A percentile compares a stretch with the other conserved stretches of the same genome.
phyloP scores from a whole-genome alignment of 2,113 vertebrate genomes.

The Isichthys henryi region DNA sequence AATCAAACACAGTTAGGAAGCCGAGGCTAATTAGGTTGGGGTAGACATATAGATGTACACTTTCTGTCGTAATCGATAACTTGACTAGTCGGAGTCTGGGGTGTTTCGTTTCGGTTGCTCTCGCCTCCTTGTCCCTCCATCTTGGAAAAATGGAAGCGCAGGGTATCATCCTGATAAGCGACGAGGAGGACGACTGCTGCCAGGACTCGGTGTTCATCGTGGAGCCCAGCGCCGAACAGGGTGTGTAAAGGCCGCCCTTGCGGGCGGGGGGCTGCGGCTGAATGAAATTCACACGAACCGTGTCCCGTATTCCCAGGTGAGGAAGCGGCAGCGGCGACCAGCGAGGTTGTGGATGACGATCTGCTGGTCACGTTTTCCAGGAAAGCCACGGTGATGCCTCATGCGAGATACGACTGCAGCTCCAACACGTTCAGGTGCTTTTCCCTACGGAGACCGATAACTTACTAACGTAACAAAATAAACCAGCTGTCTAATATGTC shows the following conservation, averaged over 20 bases:
- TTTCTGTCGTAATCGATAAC: not conserved
- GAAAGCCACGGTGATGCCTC: conserved; percentile 53
- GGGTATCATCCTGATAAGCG: conserved; percentile 55
- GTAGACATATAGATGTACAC: not conserved
- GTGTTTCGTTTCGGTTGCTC: not conserved
- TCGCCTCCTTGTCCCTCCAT: not conserved
- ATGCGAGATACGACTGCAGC: conserved; percentile 62
- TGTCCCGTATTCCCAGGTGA: not conserved
- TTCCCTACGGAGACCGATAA: not conserved
- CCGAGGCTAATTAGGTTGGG: not conserved
- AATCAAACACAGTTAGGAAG: not conserved
- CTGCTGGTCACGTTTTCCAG: conserved; percentile 56
- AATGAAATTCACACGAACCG: not conserved
- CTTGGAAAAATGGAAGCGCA: conserved; percentile 12
- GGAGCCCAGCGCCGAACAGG: conserved; percentile 26
- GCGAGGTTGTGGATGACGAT: conserved; percentile 51
- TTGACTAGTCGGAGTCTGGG: not conserved
- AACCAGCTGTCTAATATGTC: not conserved
- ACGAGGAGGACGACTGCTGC: conserved; percentile 41
- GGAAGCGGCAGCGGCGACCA: conserved; percentile 26
- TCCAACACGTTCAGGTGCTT: conserved; percentile 52
- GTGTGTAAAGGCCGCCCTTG: conserved; percentile 9
- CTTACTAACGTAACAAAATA: not conserved
- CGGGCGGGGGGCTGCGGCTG: conserved; percentile 17
- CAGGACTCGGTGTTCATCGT: conserved; percentile 45